Evolutionary conservation across 2,113 vertebrate species (phyloP).

Genomic region (Scortum barcoo): DNA sequence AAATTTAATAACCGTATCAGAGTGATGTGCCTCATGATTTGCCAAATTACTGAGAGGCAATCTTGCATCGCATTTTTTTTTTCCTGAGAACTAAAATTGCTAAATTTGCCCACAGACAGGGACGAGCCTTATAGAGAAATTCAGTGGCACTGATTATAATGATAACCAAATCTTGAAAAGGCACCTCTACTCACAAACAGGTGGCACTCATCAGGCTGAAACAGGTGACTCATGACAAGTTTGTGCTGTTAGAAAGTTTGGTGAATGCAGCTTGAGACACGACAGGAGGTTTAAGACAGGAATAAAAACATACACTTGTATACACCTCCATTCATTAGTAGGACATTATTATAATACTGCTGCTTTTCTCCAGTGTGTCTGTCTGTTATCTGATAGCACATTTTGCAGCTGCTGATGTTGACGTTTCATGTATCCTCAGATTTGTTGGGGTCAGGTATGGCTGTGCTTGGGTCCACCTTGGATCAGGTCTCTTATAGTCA

Average conservation of each 20-base stretch:
- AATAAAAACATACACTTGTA: background rate
- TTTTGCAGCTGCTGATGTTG: background rate
- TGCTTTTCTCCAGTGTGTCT: background rate
- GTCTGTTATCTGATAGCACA: background rate
- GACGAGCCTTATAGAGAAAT: background rate
- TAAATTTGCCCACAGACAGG: background rate
- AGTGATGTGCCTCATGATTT: background rate
- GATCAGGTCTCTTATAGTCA: no score
- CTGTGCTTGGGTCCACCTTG: background rate
- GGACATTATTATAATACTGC: background rate
- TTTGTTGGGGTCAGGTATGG: background rate
- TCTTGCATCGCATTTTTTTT: no score
- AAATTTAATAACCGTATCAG: no score
- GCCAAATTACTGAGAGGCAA: background rate
- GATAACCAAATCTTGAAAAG: background rate
- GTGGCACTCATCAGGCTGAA: background rate
- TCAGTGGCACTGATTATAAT: background rate
- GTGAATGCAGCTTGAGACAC: background rate
- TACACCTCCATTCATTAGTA: background rate
- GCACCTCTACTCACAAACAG: background rate
- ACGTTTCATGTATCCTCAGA: background rate
- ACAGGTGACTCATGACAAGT: no score
- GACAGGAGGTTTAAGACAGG: background rate
- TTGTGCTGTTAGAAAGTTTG: background rate
- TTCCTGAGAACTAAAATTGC: no score